Evolutionary conservation across 2,797 vertebrate species (phyloP), one percentile per base, ranked within the genome.

Genomic region (Rallus crepitans): DNA sequence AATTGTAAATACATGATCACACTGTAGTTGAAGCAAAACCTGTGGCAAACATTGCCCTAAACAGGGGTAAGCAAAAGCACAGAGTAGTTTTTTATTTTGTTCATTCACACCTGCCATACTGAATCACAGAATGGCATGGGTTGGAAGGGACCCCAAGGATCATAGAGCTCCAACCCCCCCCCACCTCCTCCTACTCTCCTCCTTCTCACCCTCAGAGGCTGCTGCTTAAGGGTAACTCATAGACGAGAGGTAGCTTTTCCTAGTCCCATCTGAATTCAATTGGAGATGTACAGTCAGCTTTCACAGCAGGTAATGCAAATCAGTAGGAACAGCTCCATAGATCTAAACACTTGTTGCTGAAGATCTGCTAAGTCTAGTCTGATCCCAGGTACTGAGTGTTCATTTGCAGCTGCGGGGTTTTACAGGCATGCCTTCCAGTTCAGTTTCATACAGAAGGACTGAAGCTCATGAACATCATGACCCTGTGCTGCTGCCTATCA

Each of bases 1-100:
- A 95, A 75, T 81, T 83, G 93, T 65, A 94, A 84, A 71, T 52
- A 66, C 6, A 66, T 4, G 10, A 56, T 93, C 95, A 82, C 68
- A 7, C 55, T 57, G 60, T 55, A 82, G 59, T 28, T 88, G 64
- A 85, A 82, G 52, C 45, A 83, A 64, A 91, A 94, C 50, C 64
- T 75, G 53, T 60, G 57, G 53, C 48, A 94, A 94, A 61, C 35
- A 12, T 37, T 76, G 28, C 40, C 33, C 14, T 59, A 61, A 68
- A 68, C 28, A 13, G 59, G 24, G 33, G 33, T 71, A 87, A 86
- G 47, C 10, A 87, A 85, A 37, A 33, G 3, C 5, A 53, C 64
- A 30, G 35, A 84, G 24, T 65, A n/a, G 31, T 53, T 88, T 50
- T 73, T 63, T 80, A 60, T 81, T 75, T 77, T 68, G 12, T 75